These are phyloP conservation scores for Cherax destructor DNA, from an alignment of 1,140 invertebrate species.

Conservation along the genomic window DNA sequence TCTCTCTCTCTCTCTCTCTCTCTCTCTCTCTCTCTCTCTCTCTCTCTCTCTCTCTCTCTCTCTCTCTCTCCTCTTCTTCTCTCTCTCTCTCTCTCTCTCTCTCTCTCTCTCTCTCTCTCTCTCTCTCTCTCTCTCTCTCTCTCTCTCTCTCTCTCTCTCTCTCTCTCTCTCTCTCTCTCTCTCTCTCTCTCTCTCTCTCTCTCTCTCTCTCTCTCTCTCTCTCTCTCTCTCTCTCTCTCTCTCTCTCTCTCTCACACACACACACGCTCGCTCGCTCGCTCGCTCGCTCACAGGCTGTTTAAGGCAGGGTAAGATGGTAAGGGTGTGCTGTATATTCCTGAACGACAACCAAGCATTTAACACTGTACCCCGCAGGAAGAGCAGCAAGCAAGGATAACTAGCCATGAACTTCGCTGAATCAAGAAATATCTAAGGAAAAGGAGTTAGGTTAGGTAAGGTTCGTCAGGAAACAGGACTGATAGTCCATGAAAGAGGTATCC, in stretches of 20 bases:
- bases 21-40: conserved; percentile 31
- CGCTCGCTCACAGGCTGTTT: background rate
- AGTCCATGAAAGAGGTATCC: too few relatives aligned
- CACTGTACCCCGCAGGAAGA: too few relatives aligned
- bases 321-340: too few relatives aligned
- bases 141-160: background rate
- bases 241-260: conserved; percentile 18
- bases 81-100: conserved; percentile 7
- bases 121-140: background rate
- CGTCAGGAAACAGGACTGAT: too few relatives aligned
- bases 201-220: conserved; percentile 8
- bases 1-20: conserved; percentile 31
- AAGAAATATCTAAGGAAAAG: too few relatives aligned
- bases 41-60: background rate
- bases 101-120: background rate
- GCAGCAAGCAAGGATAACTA: too few relatives aligned
- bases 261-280: conserved; percentile 10
- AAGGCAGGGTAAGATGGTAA: too few relatives aligned
- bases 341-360: too few relatives aligned
- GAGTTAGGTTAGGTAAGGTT: too few relatives aligned
- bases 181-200: background rate
- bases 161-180: background rate
- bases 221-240: conserved; percentile 31
- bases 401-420: too few relatives aligned
- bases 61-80: background rate